Percentiles rank a stretch among this genome's conserved stretches.
These are phyloP conservation scores for Oxyura jamaicensis DNA, from an alignment of 2,113 vertebrate species.

Conservation along the genomic window DNA sequence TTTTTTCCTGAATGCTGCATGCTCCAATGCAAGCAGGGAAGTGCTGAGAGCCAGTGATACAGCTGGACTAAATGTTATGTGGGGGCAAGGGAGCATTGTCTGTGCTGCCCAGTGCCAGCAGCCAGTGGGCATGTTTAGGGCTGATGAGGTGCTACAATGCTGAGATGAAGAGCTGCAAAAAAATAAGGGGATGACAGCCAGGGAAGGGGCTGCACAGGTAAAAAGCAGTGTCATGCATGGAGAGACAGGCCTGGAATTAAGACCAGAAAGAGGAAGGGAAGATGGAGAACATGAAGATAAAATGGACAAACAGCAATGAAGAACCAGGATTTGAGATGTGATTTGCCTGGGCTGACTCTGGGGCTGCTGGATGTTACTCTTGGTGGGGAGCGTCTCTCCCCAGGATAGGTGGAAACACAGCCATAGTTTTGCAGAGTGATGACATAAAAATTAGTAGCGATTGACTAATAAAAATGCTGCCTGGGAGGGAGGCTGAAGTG, in stretches of 20 bases:
- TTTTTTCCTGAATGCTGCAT: background rate
- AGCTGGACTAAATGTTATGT: background rate
- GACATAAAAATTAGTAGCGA: background rate
- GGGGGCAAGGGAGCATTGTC: background rate
- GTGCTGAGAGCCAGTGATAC: background rate
- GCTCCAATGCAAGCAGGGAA: background rate
- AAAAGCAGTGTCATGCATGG: background rate
- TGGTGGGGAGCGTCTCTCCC: background rate
- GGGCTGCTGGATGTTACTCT: background rate
- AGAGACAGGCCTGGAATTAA: background rate
- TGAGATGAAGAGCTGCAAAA: background rate
- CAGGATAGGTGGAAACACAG: background rate
- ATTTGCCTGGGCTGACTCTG: background rate
- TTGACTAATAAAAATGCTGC: background rate
- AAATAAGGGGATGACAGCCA: background rate
- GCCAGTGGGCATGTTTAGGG: accelerated
- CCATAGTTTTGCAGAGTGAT: background rate
- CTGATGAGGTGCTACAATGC: background rate
- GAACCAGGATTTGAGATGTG: background rate
- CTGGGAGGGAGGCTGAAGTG: background rate
- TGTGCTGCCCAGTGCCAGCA: background rate
- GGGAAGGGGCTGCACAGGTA: background rate
- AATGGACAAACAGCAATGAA: background rate
- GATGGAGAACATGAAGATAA: background rate
- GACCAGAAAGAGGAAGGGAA: background rate